Conservation (phyloP, 2,113 vertebrate species). For the Clarias gariepinus region DNA sequence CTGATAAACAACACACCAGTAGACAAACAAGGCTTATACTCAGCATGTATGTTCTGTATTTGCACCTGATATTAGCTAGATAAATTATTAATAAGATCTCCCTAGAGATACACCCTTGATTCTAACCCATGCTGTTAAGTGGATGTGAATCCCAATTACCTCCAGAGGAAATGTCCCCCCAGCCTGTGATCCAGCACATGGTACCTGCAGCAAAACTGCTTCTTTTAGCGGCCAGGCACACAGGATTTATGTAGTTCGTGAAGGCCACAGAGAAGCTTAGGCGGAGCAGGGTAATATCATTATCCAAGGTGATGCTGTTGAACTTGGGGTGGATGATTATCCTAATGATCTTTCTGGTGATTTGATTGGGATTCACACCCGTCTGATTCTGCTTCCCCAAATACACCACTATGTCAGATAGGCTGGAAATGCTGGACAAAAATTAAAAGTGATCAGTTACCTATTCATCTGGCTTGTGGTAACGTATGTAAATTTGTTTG, state of each 20-base stretch:
- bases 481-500: not conserved
- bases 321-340: conserved; percentile 58
- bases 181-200: conserved; percentile 66
- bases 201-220: conserved; percentile 50
- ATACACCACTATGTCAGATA: not conserved
- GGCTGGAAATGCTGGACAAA: not conserved
- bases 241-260: conserved; percentile 57
- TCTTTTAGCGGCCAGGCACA: conserved; percentile 70
- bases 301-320: conserved; percentile 31
- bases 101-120: not conserved
- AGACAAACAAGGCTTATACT: not conserved
- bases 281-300: conserved; percentile 74
- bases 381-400: conserved; percentile 46
- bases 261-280: conserved; percentile 53
- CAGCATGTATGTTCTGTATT: not conserved
- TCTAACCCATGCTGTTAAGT: not conserved
- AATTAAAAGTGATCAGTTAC: not conserved
- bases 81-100: not conserved
- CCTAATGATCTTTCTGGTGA: rapidly evolving
- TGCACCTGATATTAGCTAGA: not conserved
- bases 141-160: not conserved
- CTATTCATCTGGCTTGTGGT: not conserved
- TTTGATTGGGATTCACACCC: not conserved
- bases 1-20: not conserved
- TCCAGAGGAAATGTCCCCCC: conserved; percentile 58